A percentile compares a stretch with the other conserved stretches of the same genome.
Evolutionary conservation across 2,797 vertebrate species (phyloP).

Genomic region (Hozukius guyotensis): DNA sequence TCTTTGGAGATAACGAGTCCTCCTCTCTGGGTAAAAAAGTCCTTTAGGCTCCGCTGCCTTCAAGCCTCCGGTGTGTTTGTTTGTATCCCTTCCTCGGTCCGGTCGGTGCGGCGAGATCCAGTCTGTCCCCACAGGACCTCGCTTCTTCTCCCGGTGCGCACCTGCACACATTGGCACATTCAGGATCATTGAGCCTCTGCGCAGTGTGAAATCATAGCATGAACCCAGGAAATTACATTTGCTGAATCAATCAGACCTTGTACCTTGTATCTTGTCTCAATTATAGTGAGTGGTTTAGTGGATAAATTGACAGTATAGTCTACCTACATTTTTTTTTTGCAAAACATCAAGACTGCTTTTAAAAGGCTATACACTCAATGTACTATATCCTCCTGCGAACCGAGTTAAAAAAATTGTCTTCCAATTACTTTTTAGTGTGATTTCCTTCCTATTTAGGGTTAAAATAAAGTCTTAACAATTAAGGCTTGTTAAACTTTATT

Average conservation of each 20-base stretch:
- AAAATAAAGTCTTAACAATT: no score
- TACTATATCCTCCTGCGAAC: no score
- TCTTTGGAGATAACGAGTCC: not conserved
- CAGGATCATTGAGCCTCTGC: constrained; percentile 1
- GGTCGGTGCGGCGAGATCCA: constrained; percentile 16
- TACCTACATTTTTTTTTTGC: not conserved
- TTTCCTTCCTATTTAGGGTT: no score
- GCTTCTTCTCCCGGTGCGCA: constrained; percentile 16
- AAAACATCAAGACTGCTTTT: not conserved
- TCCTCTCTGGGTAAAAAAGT: constrained; percentile 11
- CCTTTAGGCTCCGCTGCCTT: constrained; percentile 1
- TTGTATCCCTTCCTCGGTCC: not conserved
- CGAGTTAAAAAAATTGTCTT: no score
- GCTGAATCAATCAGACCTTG: not conserved
- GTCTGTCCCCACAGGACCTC: constrained; percentile 56
- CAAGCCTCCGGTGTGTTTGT: not conserved
- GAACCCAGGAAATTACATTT: not conserved
- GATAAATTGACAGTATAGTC: not conserved
- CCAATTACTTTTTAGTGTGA: no score
- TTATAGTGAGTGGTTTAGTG: not conserved
- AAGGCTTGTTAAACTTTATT: no score
- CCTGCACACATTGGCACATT: constrained; percentile 27
- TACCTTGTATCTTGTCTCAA: not conserved
- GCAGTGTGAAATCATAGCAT: not conserved
- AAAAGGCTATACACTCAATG: not conserved